phyloP scores from a whole-genome alignment of 2,888 invertebrate genomes.

The Boloria selene region DNA sequence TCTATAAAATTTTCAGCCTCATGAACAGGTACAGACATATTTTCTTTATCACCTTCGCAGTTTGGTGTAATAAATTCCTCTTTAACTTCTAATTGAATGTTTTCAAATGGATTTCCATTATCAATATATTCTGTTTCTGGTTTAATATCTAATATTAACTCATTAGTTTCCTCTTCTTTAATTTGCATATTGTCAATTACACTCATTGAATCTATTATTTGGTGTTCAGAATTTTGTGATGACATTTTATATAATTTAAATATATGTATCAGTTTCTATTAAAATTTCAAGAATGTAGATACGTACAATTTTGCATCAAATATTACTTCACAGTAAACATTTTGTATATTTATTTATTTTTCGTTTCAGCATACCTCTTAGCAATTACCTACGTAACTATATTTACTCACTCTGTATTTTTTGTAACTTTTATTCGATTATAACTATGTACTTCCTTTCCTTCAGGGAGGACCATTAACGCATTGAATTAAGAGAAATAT shows the following conservation, averaged over 20 bases:
- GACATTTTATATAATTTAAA: constrained; percentile 10
- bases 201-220: not conserved
- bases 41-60: constrained; percentile 22
- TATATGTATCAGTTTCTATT: not conserved
- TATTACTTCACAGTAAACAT: not conserved
- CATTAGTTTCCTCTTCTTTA: constrained; percentile 29
- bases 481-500: constrained; percentile 23
- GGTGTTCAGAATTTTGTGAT: not conserved
- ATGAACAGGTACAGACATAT: constrained; percentile 11
- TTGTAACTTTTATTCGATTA: constrained; percentile 6
- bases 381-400: constrained; percentile 7
- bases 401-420: not conserved
- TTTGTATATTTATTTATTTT: not conserved
- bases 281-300: not conserved
- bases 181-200: constrained; percentile 22
- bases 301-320: not conserved
- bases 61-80: constrained; percentile 29
- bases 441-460: not conserved
- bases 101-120: constrained; percentile 26
- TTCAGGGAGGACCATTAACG: constrained; percentile 5
- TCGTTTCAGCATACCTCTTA: not conserved
- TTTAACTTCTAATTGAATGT: constrained; percentile 26
- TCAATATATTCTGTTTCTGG: constrained; percentile 17
- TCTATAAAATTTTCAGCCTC: constrained; percentile 25
- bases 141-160: constrained; percentile 27